Percentiles rank a stretch among this genome's conserved stretches.
Conservation (phyloP, 1,140 invertebrate species). For the Oedothorax gibbosus region DNA sequence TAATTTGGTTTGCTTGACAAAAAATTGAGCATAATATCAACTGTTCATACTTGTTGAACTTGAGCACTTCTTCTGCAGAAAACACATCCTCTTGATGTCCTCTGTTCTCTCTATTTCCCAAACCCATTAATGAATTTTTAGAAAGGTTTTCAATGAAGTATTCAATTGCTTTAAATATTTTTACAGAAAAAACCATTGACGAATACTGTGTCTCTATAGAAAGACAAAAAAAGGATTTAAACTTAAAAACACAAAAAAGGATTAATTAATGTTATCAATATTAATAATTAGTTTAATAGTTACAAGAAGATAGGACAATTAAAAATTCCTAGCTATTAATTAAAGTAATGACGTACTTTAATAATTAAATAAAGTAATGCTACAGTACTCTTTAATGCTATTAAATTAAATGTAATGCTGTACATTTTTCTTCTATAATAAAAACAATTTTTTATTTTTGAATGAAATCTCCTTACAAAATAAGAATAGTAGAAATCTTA, state of each 20-base stretch:
- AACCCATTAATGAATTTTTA: slow-evolving; percentile 13
- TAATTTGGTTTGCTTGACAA: not conserved
- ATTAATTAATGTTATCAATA: no score
- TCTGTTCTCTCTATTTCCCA: not conserved
- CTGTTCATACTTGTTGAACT: slow-evolving; percentile 43
- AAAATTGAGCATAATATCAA: not conserved
- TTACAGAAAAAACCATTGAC: slow-evolving; percentile 13
- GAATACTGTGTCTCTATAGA: not conserved
- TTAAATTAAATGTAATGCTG: no score
- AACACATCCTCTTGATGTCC: slow-evolving; percentile 5
- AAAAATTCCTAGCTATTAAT: no score
- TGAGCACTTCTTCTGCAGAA: slow-evolving; percentile 39
- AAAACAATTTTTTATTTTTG: no score
- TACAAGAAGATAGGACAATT: no score
- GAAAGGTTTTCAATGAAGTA: slow-evolving; percentile 41
- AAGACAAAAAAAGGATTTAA: not conserved
- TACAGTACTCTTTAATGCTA: no score
- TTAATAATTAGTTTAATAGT: no score
- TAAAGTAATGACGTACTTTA: no score
- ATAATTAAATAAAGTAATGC: no score
- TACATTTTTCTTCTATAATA: no score
- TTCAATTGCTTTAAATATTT: slow-evolving; percentile 34
- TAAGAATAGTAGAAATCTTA: no score
- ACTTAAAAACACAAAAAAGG: not conserved
- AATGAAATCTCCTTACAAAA: no score